Conservation (phyloP, 2,888 invertebrate genomes). For the Schizaphis graminum region DNA sequence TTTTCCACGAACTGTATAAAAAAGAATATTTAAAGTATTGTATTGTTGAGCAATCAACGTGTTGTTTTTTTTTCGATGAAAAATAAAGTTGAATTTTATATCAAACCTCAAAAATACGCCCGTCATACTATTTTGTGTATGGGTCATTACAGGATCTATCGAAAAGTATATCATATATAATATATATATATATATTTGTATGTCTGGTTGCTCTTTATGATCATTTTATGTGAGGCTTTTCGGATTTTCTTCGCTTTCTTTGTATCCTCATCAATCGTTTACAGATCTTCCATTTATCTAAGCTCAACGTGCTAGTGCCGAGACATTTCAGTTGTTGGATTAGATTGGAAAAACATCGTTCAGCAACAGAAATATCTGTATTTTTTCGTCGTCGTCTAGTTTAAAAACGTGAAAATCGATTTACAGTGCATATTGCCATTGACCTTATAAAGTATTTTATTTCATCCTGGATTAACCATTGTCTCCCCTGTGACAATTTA, state of each 20-base stretch:
- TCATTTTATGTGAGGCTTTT: slow-evolving; percentile 32
- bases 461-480: neutral
- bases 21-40: neutral
- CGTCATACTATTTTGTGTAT: neutral
- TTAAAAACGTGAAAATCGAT: slow-evolving; percentile 16
- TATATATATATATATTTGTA: neutral
- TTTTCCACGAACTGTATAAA: neutral
- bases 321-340: slow-evolving; percentile 48
- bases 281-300: slow-evolving; percentile 41
- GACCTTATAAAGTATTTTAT: neutral
- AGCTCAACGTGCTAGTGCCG: slow-evolving; percentile 5
- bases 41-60: neutral
- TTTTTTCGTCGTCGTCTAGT: neutral
- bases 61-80: neutral
- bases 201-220: neutral
- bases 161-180: neutral
- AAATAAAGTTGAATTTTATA: neutral
- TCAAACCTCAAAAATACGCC: neutral
- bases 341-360: slow-evolving; percentile 31
- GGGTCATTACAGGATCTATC: neutral
- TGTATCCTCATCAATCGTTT: slow-evolving; percentile 47
- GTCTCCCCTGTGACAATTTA: neutral
- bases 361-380: neutral
- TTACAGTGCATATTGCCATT: neutral
- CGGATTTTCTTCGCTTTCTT: slow-evolving; percentile 14